Evolutionary conservation across 1,140 invertebrate genomes (phyloP).

Genomic region (Eumeta japonica): DNA sequence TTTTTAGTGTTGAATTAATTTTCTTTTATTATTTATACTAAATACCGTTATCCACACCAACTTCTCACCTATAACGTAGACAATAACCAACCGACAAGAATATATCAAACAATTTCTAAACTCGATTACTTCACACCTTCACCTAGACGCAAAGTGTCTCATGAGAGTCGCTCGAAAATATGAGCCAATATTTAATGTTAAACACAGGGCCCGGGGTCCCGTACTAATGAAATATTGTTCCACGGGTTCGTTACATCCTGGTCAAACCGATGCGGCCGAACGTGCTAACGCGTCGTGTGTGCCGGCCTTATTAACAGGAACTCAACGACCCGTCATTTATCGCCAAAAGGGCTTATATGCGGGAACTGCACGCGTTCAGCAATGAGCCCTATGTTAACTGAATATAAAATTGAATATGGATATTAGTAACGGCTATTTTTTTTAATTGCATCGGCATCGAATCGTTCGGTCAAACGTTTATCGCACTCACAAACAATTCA

Average conservation of each 20-base stretch:
- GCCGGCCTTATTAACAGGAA: slow-evolving; percentile 47
- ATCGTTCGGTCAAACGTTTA: slow-evolving; percentile 42
- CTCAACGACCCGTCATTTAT: slow-evolving; percentile 19
- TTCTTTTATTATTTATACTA: too few relatives aligned
- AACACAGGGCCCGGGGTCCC: slow-evolving; percentile 45
- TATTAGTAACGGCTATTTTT: slow-evolving; percentile 9
- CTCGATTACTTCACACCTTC: slow-evolving; percentile 25
- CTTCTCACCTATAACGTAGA: too few relatives aligned
- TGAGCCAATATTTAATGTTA: slow-evolving; percentile 46
- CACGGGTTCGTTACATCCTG: slow-evolving; percentile 38
- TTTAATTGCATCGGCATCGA: slow-evolving; percentile 35
- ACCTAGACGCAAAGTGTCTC: slow-evolving; percentile 35
- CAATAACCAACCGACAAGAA: too few relatives aligned
- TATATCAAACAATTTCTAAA: too few relatives aligned
- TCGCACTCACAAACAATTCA: slow-evolving; percentile 49
- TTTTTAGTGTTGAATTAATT: too few relatives aligned
- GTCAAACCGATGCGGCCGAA: slow-evolving; percentile 48
- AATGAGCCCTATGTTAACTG: not conserved
- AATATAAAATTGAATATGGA: slow-evolving; percentile 8
- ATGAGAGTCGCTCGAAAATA: slow-evolving; percentile 31
- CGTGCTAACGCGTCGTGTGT: slow-evolving; percentile 43
- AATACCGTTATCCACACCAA: too few relatives aligned
- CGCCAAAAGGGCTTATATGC: slow-evolving; percentile 15
- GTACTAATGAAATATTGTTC: slow-evolving; percentile 47
- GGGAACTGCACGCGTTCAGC: too few relatives aligned